A percentile compares a stretch with the other conserved stretches of the same genome.
Conservation (phyloP, 35 echinoderm and acorn worm genomes). For the Eucidaris tribuloides region DNA sequence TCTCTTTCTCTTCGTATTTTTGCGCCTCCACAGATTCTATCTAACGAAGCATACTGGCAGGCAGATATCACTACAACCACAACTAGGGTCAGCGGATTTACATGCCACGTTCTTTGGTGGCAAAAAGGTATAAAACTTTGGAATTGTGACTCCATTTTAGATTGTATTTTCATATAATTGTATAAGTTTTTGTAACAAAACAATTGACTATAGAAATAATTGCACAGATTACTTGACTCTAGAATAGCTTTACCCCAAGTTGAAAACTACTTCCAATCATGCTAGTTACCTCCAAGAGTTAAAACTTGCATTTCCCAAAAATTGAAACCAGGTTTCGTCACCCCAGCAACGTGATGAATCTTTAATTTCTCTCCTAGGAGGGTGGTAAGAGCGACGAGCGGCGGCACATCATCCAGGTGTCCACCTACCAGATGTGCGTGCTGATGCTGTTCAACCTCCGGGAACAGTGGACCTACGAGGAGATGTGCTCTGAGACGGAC, state of each 20-base stretch:
- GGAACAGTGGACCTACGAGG: slow-evolving; percentile 94
- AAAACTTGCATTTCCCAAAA: no score
- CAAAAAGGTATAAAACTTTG: slow-evolving; percentile 73
- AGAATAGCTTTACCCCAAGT: no score
- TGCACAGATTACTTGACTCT: no score
- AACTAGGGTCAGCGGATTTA: slow-evolving; percentile 92
- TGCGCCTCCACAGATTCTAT: slow-evolving; percentile 76
- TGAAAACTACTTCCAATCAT: no score
- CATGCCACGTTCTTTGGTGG: slow-evolving; percentile 84
- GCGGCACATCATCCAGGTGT: slow-evolving; percentile 92
- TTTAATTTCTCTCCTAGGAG: slow-evolving; percentile 15
- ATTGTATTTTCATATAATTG: no score
- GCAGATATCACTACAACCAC: slow-evolving; percentile 86
- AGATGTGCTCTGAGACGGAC: slow-evolving; percentile 90
- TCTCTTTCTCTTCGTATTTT: no score
- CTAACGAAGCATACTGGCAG: slow-evolving; percentile 94
- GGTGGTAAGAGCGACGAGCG: slow-evolving; percentile 52
- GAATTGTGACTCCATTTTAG: no score
- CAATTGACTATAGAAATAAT: no score
- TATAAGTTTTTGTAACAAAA: no score
- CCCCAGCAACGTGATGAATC: no score
- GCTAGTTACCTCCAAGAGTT: no score
- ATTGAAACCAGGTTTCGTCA: no score
- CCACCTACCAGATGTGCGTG: slow-evolving; percentile 96
- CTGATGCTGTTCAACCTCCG: slow-evolving; percentile 94